phyloP scores from a whole-genome alignment of 2,797 vertebrate genomes.

The Amphiprion clarkii region DNA sequence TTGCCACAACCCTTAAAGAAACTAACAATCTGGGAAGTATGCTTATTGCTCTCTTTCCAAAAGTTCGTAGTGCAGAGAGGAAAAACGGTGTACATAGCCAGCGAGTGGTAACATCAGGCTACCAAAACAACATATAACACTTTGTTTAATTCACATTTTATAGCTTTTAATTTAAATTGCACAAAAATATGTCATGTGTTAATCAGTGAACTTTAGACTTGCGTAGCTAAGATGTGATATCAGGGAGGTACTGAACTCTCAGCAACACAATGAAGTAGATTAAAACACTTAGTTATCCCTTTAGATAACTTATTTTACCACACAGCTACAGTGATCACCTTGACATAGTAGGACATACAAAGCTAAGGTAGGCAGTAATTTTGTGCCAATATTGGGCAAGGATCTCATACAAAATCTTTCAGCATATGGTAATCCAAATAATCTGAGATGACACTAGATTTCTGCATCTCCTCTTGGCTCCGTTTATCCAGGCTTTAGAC shows the following conservation, averaged over 20 bases:
- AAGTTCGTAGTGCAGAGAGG: conserved; percentile 26
- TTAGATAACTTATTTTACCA: neutral
- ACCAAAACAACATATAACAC: neutral
- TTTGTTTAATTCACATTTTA: neutral
- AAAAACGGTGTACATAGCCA: neutral
- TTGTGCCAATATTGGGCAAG: too few species aligned
- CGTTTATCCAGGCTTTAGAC: too few species aligned
- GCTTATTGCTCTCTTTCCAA: conserved; percentile 11
- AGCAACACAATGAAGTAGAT: neutral
- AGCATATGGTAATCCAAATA: too few species aligned
- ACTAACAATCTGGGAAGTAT: conserved; percentile 8
- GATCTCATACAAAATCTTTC: too few species aligned
- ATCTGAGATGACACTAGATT: too few species aligned
- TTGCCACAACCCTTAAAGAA: conserved; percentile 13
- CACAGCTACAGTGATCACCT: neutral
- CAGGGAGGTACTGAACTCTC: neutral
- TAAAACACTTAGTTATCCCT: neutral
- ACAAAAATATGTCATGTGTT: too few species aligned
- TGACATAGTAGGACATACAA: too few species aligned
- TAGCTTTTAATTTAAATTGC: neutral
- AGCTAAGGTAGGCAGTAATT: too few species aligned
- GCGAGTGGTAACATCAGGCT: neutral
- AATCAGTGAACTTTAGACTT: too few species aligned
- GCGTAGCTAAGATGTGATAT: neutral
- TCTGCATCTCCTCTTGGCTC: too few species aligned